A percentile compares a stretch with the other conserved stretches of the same genome.
Conservation (phyloP, 2,888 invertebrate species). For the Melolontha melolontha region DNA sequence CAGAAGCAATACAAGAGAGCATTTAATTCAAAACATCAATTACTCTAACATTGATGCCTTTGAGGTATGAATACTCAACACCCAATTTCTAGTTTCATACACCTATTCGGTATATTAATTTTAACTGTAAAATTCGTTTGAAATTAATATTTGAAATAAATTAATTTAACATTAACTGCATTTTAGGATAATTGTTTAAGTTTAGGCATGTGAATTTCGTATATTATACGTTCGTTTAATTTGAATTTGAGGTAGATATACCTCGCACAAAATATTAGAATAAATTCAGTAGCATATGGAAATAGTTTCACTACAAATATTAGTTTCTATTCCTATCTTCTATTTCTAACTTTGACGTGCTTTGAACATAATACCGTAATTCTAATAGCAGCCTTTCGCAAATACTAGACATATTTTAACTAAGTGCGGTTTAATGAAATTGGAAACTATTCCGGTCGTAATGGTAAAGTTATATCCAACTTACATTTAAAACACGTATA, state of each 20-base stretch:
- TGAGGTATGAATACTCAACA: no score
- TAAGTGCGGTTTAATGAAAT: slow-evolving; percentile 53
- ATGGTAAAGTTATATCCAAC: slow-evolving; percentile 49
- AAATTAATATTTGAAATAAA: no score
- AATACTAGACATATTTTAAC: slow-evolving; percentile 55
- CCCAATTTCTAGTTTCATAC: no score
- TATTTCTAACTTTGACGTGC: slow-evolving; percentile 39
- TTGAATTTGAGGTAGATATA: slow-evolving; percentile 8
- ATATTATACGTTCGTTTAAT: background rate
- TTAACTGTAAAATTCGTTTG: no score
- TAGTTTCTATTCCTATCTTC: slow-evolving; percentile 41
- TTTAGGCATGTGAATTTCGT: no score
- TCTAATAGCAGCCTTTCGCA: slow-evolving; percentile 50
- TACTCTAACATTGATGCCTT: no score
- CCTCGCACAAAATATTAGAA: slow-evolving; percentile 23
- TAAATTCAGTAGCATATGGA: slow-evolving; percentile 31
- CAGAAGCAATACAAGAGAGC: no score
- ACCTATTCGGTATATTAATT: no score
- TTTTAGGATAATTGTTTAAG: no score
- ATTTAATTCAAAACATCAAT: no score
- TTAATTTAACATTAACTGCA: no score
- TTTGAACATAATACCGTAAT: slow-evolving; percentile 53
- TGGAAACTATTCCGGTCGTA: slow-evolving; percentile 52
- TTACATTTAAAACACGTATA: slow-evolving; percentile 15
- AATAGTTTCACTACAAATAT: slow-evolving; percentile 39